These are phyloP conservation scores for Thumatha senex DNA, from an alignment of 2,888 invertebrate genomes.

Conservation along the genomic window DNA sequence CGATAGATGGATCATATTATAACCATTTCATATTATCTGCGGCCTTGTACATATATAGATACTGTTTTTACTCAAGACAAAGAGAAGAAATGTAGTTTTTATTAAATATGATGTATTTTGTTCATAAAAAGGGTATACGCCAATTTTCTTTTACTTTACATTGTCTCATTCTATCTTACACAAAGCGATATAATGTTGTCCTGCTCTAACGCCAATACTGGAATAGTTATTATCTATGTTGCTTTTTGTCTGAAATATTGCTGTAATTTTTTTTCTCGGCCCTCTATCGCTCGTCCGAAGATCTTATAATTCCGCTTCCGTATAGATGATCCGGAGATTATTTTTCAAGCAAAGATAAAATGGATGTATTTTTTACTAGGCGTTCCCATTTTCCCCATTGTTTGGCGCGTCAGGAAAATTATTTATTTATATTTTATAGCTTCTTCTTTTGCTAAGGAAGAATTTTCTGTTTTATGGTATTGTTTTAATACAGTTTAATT, in stretches of 20 bases:
- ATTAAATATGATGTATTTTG: slow-evolving; percentile 44
- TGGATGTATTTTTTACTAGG: slow-evolving; percentile 22
- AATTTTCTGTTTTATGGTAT: neutral
- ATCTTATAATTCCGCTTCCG: slow-evolving; percentile 29
- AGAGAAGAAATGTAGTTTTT: slow-evolving; percentile 38
- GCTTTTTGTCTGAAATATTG: slow-evolving; percentile 37
- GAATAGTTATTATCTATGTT: slow-evolving; percentile 39
- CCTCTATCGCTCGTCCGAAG: slow-evolving; percentile 18
- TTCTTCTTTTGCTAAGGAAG: neutral
- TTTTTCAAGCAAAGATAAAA: slow-evolving; percentile 27
- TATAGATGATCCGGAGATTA: slow-evolving; percentile 25
- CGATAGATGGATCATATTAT: too few species aligned
- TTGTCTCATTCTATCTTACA: slow-evolving; percentile 14
- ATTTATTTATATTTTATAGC: neutral
- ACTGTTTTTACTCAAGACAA: slow-evolving; percentile 41
- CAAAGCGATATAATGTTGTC: slow-evolving; percentile 11
- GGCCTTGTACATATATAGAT: too few species aligned
- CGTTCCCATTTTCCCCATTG: slow-evolving; percentile 1
- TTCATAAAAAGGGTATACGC: slow-evolving; percentile 49
- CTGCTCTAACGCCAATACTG: slow-evolving; percentile 19
- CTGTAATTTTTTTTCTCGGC: slow-evolving; percentile 35
- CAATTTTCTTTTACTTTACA: slow-evolving; percentile 33
- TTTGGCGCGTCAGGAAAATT: neutral
- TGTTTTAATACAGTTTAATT: too few species aligned
- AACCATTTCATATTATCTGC: too few species aligned